Percentiles rank a stretch among this genome's conserved stretches.
Evolutionary conservation across 2,797 vertebrate species (phyloP).

Genomic region (Schizopygopsis malacanthus): DNA sequence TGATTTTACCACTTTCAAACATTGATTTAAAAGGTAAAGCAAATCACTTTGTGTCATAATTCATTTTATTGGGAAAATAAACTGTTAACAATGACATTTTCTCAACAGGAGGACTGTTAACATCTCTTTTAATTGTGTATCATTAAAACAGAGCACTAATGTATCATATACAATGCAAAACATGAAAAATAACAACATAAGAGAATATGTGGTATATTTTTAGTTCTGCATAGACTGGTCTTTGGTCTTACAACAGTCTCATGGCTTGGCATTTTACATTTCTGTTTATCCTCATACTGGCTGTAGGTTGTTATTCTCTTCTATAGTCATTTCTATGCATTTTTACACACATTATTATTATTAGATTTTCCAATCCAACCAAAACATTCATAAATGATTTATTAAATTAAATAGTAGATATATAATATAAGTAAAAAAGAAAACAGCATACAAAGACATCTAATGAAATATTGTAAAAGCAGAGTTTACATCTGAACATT

Average conservation of each 20-base stretch:
- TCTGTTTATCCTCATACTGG: neutral
- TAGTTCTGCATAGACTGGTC: slow-evolving; percentile 57
- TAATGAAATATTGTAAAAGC: neutral
- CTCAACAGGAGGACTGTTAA: slow-evolving; percentile 13
- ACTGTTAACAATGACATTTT: neutral
- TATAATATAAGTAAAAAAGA: neutral
- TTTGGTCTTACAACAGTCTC: slow-evolving; percentile 48
- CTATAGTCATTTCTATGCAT: neutral
- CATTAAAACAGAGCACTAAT: neutral
- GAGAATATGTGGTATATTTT: slow-evolving; percentile 16
- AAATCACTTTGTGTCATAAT: neutral
- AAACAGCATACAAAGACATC: neutral
- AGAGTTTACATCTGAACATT: neutral
- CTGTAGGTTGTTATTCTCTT: slow-evolving; percentile 2
- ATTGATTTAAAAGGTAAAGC: neutral
- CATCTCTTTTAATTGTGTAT: neutral
- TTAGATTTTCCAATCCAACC: neutral
- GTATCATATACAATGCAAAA: slow-evolving; percentile 11
- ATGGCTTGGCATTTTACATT: slow-evolving; percentile 8
- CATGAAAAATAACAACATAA: neutral
- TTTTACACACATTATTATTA: neutral
- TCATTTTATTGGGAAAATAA: slow-evolving; percentile 33
- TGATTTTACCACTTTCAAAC: neutral
- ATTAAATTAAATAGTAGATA: neutral
- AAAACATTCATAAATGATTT: neutral